Evolutionary conservation across 2,113 vertebrate species (phyloP).

Genomic region (Erythrocercus mccallii): DNA sequence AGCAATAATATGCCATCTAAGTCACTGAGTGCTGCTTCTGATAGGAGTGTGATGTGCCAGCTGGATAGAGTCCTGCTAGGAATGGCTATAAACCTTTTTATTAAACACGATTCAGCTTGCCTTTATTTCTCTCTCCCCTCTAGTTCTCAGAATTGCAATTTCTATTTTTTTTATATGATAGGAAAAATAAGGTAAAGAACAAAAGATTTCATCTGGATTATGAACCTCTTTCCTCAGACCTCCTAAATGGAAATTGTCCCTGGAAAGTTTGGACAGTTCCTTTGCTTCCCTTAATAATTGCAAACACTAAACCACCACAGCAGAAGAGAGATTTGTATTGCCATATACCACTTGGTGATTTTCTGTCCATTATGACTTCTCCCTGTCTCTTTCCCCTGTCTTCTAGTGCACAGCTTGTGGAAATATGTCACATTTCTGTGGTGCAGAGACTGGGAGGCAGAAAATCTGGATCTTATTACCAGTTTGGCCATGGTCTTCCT

Average conservation of each 20-base stretch:
- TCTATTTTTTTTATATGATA: not conserved
- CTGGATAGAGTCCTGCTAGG: not conserved
- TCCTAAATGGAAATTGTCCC: not conserved
- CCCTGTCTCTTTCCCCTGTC: not conserved
- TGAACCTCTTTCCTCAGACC: not conserved
- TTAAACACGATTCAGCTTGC: conserved; percentile 4
- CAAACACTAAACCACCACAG: not conserved
- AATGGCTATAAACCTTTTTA: conserved; percentile 8
- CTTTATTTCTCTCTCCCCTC: not conserved
- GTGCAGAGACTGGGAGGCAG: conserved; percentile 5
- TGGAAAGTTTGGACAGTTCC: conserved; percentile 46
- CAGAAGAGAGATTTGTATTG: not conserved
- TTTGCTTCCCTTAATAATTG: conserved; percentile 12
- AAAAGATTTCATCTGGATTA: not conserved
- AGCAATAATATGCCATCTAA: not conserved
- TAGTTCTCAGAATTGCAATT: not conserved
- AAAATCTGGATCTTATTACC: conserved; percentile 27
- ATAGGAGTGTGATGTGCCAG: not conserved
- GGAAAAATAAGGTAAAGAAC: not conserved
- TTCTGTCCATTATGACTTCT: not conserved
- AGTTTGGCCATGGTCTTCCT: not conserved
- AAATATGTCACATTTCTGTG: conserved; percentile 13
- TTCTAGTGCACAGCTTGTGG: not conserved
- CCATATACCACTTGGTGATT: not conserved
- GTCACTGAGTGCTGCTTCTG: not conserved